Percentiles rank a stretch among this genome's conserved stretches.
Conservation (phyloP, 35 echinoderm and acorn worm species). For the Acanthaster planci region DNA sequence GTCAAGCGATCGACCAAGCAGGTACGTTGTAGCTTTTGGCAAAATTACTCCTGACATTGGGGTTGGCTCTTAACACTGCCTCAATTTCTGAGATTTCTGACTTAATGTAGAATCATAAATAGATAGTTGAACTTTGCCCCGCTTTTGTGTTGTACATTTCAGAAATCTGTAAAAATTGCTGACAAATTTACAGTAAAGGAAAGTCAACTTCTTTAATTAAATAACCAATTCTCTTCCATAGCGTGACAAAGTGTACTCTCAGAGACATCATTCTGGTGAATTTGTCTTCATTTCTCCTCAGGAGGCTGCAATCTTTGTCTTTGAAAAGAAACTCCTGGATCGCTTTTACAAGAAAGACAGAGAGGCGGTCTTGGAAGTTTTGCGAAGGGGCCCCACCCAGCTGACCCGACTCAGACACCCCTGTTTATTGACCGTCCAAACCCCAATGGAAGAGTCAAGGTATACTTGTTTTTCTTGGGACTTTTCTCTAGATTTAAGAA, state of each 20-base stretch:
- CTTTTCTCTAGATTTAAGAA: no score
- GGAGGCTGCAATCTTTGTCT: conserved; percentile 90
- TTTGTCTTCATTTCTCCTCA: conserved; percentile 6
- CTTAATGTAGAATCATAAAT: no score
- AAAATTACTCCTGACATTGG: no score
- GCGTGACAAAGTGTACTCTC: background rate
- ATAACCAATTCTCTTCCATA: no score
- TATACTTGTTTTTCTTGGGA: no score
- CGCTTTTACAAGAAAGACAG: conserved; percentile 65
- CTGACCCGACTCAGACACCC: conserved; percentile 88
- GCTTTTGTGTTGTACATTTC: no score
- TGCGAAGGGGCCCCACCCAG: conserved; percentile 74
- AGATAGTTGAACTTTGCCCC: no score
- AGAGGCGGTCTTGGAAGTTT: conserved; percentile 63
- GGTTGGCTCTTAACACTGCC: no score
- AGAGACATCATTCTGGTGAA: background rate
- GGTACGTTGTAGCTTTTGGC: no score
- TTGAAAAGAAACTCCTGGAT: conserved; percentile 87
- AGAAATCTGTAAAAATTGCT: background rate
- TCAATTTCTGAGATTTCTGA: no score
- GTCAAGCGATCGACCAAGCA: conserved; percentile 86
- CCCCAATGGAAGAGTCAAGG: conserved; percentile 94
- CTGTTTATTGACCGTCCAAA: conserved; percentile 79
- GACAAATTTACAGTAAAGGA: background rate
- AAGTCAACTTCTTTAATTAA: no score